Evolutionary conservation across 2,888 invertebrate species (phyloP).

Genomic region (Buathra laborator): DNA sequence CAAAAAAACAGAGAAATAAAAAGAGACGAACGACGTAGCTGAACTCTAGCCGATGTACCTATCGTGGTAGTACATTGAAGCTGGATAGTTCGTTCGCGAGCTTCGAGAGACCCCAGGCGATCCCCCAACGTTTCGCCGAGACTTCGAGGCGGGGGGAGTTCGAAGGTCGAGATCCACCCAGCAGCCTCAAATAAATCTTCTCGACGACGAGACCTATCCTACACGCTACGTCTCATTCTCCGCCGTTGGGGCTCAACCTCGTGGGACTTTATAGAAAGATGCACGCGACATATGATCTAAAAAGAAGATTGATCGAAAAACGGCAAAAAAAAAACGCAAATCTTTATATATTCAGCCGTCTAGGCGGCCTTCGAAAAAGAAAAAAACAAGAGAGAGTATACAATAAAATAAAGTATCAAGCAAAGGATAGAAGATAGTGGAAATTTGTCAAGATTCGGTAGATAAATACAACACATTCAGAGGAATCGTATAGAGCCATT

Average conservation of each 20-base stretch:
- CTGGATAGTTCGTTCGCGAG: slow-evolving; percentile 12
- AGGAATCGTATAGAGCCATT: slow-evolving; percentile 10
- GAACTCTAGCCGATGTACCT: slow-evolving; percentile 41
- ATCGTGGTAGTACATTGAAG: slow-evolving; percentile 36
- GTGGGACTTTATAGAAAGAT: slow-evolving; percentile 38
- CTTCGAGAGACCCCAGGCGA: slow-evolving; percentile 34
- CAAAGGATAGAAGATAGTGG: not conserved
- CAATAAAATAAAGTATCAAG: slow-evolving; percentile 24
- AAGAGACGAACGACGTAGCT: slow-evolving; percentile 25
- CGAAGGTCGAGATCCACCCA: slow-evolving; percentile 53
- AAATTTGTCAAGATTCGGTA: not conserved
- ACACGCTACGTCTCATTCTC: slow-evolving; percentile 14
- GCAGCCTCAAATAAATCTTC: slow-evolving; percentile 47
- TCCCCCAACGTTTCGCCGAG: slow-evolving; percentile 22
- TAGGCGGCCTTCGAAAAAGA: not conserved
- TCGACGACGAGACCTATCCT: slow-evolving; percentile 37
- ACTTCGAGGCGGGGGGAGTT: slow-evolving; percentile 34
- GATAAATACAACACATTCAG: slow-evolving; percentile 8
- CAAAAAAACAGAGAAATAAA: slow-evolving; percentile 11
- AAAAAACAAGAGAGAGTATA: not conserved
- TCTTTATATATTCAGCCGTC: slow-evolving; percentile 21
- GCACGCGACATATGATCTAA: slow-evolving; percentile 17
- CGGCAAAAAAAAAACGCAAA: not conserved
- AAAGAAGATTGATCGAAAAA: slow-evolving; percentile 50
- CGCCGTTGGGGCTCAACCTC: slow-evolving; percentile 6